Percentiles rank a stretch among this genome's conserved stretches.
phyloP scores from a whole-genome alignment of 2,888 invertebrate genomes.

The Drosophila fulvimacula region DNA sequence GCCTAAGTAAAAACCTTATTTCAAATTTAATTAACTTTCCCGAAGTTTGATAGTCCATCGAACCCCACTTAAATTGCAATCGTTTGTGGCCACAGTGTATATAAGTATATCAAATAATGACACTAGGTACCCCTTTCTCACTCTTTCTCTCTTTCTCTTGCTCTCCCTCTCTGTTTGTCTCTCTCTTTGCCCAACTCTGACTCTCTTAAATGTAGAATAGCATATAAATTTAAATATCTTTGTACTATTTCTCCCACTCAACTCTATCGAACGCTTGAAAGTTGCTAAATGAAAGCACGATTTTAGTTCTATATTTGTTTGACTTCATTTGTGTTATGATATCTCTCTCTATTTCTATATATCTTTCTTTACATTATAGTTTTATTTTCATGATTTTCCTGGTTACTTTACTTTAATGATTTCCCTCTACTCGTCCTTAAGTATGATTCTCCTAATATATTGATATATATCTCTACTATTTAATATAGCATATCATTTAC shows the following conservation, averaged over 20 bases:
- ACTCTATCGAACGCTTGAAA: constrained; percentile 53
- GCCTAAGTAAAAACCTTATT: constrained; percentile 25
- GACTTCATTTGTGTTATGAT: constrained; percentile 39
- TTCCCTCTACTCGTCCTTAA: constrained; percentile 19
- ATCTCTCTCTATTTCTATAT: constrained; percentile 19
- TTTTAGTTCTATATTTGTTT: constrained; percentile 44
- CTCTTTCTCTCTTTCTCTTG: constrained; percentile 11
- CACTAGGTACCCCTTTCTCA: constrained; percentile 16
- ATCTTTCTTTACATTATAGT: constrained; percentile 25
- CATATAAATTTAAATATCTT: constrained; percentile 19
- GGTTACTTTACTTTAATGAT: constrained; percentile 32
- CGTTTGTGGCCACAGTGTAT: constrained; percentile 47
- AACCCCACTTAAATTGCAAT: constrained; percentile 75
- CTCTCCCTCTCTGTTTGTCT: constrained; percentile 19
- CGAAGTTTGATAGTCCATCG: constrained; percentile 63
- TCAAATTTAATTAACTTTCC: constrained; percentile 80
- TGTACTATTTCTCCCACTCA: constrained; percentile 32
- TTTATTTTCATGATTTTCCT: constrained; percentile 22
- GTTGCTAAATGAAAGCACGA: constrained; percentile 63
- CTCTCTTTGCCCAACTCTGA: constrained; percentile 5
- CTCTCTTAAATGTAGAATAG: constrained; percentile 24
- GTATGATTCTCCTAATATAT: constrained; percentile 34
- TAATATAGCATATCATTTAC: constrained; percentile 70
- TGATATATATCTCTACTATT: constrained; percentile 30
- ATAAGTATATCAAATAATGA: constrained; percentile 12